Conservation (phyloP, 2,797 vertebrate genomes). For the Tachyglossus aculeatus region DNA sequence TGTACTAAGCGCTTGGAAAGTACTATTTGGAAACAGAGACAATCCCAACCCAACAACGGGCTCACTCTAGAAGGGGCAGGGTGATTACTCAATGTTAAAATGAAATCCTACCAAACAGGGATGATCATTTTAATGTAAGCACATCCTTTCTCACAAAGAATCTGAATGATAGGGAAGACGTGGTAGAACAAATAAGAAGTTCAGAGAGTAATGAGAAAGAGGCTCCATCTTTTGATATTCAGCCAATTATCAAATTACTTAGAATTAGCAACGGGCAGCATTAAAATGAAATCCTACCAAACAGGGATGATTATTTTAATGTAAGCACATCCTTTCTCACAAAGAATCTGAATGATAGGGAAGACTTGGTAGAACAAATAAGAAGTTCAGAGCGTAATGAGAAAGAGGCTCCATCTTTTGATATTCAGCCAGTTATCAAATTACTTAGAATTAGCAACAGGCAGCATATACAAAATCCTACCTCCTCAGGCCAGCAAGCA, state of each 20-base stretch:
- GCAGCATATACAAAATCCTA: slow-evolving; percentile 56
- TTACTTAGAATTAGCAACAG: too few species aligned
- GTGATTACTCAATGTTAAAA: too few species aligned
- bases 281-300: background rate
- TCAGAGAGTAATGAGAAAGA: background rate
- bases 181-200: background rate
- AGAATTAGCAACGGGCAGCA: too few species aligned
- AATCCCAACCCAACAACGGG: too few species aligned
- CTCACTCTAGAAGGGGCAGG: too few species aligned
- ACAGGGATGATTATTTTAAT: background rate
- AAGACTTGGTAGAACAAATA: background rate
- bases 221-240: fast-evolving
- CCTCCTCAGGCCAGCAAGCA: slow-evolving; percentile 95
- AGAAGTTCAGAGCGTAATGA: background rate
- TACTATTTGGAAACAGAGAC: background rate
- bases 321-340: background rate
- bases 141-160: background rate
- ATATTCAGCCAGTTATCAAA: fast-evolving
- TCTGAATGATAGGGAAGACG: background rate
- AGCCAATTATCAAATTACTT: too few species aligned
- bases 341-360: background rate
- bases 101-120: too few species aligned
- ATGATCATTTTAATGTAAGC: fast-evolving
- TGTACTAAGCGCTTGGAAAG: background rate
- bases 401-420: background rate